Base-by-base conservation (phyloP, 2,113 vertebrate genomes). In the Oncorhynchus keta region DNA sequence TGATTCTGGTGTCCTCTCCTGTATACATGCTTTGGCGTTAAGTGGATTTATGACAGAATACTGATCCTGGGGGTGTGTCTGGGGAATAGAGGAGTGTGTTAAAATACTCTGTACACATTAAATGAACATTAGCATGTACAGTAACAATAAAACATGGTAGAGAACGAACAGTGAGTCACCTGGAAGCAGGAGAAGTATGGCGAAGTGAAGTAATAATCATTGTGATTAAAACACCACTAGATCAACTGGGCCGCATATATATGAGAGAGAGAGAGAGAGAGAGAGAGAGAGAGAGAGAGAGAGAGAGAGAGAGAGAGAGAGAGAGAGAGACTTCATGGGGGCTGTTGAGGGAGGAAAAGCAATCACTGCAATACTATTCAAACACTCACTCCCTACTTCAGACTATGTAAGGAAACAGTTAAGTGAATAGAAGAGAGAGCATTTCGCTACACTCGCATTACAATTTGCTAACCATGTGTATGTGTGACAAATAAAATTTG, bases 201-300 rank as follows among this genome's bases (percentile, higher is more conserved):
- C 14, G 2, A 6, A 20, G 28, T 12, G 30, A 35, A 18, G 16
- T 13, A 32, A 85, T 86, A 89, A 92, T 87, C 85, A 85, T 81
- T 76, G 69, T 71, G 75, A 87, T 90, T 88, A 89, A 91, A 90
- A 86, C 90, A 88, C 83, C 87, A 80, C 81, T 84, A 85, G 88
- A 80, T 90, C 85, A 80, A 83, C 59, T 61, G 18, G 49, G 14
- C 49, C 14, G 3, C 14, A 51, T 51, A 14, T 14, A 20, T 28
- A 28, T 28, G 26, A 26, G 26, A 26, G 26, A 24, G 20, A 22
- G 57, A 14, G 18, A 22, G 59, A n/a, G 26, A 26, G 26, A 24
- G 20, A 22, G 57, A 14, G 18, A 22, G 59, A n/a, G 26, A 26
- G 26, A 26, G 26, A 24, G 20, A 22, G 57, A 14, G 18, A 22